These are phyloP conservation scores for Falco novaeseelandiae DNA, from an alignment of 2,797 vertebrate genomes.

Conservation along the genomic window DNA sequence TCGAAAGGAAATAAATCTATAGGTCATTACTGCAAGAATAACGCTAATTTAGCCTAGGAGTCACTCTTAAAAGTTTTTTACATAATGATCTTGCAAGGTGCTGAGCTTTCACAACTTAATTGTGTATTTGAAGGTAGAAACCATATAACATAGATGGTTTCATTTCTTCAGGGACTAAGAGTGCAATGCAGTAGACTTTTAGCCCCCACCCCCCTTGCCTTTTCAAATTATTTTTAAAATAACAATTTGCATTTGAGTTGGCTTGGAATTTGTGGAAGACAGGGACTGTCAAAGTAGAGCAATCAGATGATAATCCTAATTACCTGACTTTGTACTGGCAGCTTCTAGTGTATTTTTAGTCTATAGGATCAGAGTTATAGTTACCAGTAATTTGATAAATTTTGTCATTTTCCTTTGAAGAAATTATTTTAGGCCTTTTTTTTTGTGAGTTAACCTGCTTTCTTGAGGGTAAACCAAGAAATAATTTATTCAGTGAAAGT, in stretches of 20 bases:
- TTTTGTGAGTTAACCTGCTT: background rate
- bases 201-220: accelerated
- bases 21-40: background rate
- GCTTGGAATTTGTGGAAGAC: background rate
- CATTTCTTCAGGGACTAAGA: background rate
- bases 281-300: background rate
- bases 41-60: background rate
- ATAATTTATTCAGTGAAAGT: slow-evolving; percentile 4
- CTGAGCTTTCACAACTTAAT: background rate
- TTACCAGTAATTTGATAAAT: background rate
- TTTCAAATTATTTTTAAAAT: background rate
- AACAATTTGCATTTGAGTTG: background rate
- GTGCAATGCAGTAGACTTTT: background rate
- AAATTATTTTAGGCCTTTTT: background rate
- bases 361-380: background rate
- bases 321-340: background rate
- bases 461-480: background rate
- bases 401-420: slow-evolving; percentile 6
- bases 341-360: background rate
- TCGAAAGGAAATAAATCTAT: background rate
- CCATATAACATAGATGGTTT: background rate
- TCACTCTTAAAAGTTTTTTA: background rate
- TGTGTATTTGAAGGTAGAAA: background rate
- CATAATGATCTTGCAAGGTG: background rate
- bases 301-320: background rate